Evolutionary conservation across 2,113 vertebrate species (phyloP).

Genomic region (Balaeniceps rex): DNA sequence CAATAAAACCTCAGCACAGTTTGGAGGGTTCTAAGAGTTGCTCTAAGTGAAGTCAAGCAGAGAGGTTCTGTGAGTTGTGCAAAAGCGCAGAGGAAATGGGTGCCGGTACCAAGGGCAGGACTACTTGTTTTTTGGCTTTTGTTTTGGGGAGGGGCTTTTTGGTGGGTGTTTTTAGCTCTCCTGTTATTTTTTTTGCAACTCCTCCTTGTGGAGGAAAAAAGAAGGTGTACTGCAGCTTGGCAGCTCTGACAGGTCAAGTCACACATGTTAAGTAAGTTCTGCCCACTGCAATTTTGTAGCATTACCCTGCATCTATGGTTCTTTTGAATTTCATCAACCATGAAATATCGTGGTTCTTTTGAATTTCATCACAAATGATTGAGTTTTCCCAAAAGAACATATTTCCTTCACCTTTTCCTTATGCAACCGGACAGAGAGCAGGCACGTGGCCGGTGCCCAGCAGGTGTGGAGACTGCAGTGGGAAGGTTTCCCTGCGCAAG

Average conservation of each 20-base stretch:
- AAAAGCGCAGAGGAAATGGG: background rate
- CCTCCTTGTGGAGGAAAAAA: background rate
- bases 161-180: background rate
- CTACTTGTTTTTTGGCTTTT: background rate
- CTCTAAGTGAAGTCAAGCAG: background rate
- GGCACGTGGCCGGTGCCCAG: rapidly evolving
- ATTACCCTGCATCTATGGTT: background rate
- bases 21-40: background rate
- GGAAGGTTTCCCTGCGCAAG: rapidly evolving
- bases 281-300: background rate
- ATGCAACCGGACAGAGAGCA: background rate
- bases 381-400: background rate
- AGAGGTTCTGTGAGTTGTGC: background rate
- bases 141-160: background rate
- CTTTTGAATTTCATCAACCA: background rate
- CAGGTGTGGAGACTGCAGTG: background rate
- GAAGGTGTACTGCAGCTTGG: too few species aligned
- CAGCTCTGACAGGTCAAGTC: background rate
- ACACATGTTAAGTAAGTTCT: background rate
- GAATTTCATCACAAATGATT: background rate
- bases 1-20: background rate
- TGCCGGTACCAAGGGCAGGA: background rate
- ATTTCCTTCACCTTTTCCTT: background rate
- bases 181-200: background rate
- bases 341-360: background rate